These are phyloP conservation scores for Halcyon badia DNA, from an alignment of 2,797 vertebrate species.

Conservation along the genomic window DNA sequence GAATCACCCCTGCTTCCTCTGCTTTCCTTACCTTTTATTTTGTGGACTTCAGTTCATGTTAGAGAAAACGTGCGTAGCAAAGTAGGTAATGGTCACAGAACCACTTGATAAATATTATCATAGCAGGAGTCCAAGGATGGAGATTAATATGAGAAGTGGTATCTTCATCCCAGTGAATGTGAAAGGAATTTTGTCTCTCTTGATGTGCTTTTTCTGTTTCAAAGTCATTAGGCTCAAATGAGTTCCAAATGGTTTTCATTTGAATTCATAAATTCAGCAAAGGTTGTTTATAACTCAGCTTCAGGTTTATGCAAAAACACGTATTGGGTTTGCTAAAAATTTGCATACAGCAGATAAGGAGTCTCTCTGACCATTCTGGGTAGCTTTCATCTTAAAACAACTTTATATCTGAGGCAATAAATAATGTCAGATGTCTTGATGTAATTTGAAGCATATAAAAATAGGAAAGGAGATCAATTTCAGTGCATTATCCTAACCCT, in stretches of 20 bases:
- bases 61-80: not conserved
- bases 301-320: not conserved
- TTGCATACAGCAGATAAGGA: not conserved
- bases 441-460: constrained; percentile 2
- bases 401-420: not conserved
- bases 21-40: not conserved
- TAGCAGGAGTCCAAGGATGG: not conserved
- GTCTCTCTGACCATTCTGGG: not conserved
- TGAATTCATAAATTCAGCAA: not conserved
- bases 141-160: not conserved
- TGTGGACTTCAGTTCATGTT: not conserved
- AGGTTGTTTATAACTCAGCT: not conserved
- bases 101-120: not conserved
- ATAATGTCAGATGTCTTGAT: constrained; percentile 1
- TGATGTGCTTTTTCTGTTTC: not conserved
- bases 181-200: not conserved
- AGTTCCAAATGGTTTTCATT: not conserved
- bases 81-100: not conserved
- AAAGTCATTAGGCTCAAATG: not conserved
- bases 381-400: constrained; percentile 43
- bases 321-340: not conserved
- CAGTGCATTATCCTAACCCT: not conserved
- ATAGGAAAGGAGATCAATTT: constrained; percentile 2
- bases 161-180: not conserved
- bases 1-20: not conserved